Base-by-base conservation (phyloP, 2,113 vertebrate species). In the Orcinus orca region DNA sequence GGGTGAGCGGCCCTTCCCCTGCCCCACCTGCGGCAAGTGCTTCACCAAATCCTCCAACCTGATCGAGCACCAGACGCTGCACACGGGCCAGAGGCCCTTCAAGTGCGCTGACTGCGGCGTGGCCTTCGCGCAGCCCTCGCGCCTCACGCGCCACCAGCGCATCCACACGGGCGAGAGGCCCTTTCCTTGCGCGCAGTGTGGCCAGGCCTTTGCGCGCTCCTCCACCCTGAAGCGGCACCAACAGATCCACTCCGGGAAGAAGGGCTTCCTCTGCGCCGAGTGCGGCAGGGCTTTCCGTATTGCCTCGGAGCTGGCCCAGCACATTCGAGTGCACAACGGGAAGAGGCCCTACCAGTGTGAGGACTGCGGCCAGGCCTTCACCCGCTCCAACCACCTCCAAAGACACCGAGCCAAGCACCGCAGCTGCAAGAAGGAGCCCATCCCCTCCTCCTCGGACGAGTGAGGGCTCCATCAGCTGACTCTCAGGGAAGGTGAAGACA, bases 51-150 rank as follows among this genome's bases (percentile, higher is more conserved):
- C 88, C 47, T 97, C 95, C 88, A 95, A 94, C 70, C 85, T 96
- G 74, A 29, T 44, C 0, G 91, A 96, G 81, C 97, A 96, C n/a
- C 93, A 96, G 93, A 97, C 73, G 87, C 97, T 97, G 88, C 98
- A 97, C 90, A 95, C 76, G 0, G 94, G 96, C 47, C 92, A 90
- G 92, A 91, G 97, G 93, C 97, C 97, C n/a, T 97, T 97, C 67
- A 68, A 96, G 62, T 97, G 98, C 41, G 12, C 87, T 0, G 96
- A 97, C 68, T 96, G 98, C 8, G 96, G 95, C 2, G 93, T 90
- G 76, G 85, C 87, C 84, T 98, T 97, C 8, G 65, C 94, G 26
- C 97, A 85, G 84, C 95, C 95, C 74, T 97, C 94, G 20, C 85
- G 96, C 73, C 90, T 96, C 0, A 36, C 38, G n/a, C 90, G 89